Conservation (phyloP, 2,113 vertebrate genomes). For the Psophia crepitans region DNA sequence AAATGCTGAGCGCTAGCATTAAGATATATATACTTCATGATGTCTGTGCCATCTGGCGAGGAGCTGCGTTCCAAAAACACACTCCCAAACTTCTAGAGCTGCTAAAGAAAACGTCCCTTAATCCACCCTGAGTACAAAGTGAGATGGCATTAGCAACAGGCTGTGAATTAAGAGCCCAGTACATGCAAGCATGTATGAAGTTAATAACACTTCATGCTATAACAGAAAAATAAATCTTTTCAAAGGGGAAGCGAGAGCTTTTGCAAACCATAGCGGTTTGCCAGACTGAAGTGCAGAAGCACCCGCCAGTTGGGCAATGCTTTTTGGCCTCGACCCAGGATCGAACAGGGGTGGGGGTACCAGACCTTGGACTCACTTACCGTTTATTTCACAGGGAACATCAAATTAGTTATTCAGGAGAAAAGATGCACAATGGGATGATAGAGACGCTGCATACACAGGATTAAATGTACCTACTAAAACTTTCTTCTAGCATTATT, state of each 20-base stretch:
- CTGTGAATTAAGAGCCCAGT: not conserved
- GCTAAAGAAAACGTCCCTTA: not conserved
- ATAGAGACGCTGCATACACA: not conserved
- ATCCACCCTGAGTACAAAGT: not conserved
- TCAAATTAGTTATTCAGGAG: not conserved
- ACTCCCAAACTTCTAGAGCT: not conserved
- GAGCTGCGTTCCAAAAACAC: not conserved
- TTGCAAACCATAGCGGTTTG: not conserved
- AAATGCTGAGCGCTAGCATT: not conserved
- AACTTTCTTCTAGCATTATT: not conserved
- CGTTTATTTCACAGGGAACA: not conserved
- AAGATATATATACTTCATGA: rapidly evolving
- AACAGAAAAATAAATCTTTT: not conserved
- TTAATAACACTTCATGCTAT: not conserved
- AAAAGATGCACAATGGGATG: rapidly evolving
- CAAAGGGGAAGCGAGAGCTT: not conserved
- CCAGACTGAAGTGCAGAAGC: not conserved
- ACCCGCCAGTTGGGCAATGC: not conserved
- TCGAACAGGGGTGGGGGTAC: rapidly evolving
- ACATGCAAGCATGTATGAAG: rapidly evolving
- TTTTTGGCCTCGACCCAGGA: not conserved
- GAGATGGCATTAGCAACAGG: not conserved
- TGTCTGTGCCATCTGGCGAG: not conserved
- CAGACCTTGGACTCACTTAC: constrained; percentile 2
- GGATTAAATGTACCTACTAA: not conserved